These are phyloP conservation scores for Microchirus variegatus DNA, from an alignment of 2,797 vertebrate genomes.

Conservation along the genomic window DNA sequence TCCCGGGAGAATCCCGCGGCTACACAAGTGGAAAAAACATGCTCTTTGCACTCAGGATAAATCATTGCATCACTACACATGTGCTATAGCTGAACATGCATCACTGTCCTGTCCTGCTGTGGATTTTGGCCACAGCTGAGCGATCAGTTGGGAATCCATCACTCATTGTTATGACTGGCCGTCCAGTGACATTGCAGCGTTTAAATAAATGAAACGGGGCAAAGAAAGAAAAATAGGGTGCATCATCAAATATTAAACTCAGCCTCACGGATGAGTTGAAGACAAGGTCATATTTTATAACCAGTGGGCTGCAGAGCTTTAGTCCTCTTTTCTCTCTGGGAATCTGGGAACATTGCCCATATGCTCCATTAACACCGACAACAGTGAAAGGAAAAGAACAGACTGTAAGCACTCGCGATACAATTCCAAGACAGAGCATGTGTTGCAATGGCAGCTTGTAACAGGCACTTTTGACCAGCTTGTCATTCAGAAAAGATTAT, in stretches of 20 bases:
- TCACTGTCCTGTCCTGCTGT: not conserved
- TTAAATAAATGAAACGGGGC: conserved; percentile 60
- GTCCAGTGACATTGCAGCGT: conserved; percentile 28
- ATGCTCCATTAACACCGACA: conserved; percentile 39
- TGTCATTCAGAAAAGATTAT: conserved; percentile 18
- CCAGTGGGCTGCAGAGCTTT: conserved; percentile 28
- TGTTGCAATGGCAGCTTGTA: conserved; percentile 20
- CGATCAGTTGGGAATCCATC: conserved; percentile 50
- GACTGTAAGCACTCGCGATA: conserved; percentile 24
- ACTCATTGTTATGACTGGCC: conserved; percentile 48
- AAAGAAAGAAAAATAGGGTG: conserved; percentile 50
- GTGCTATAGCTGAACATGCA: not conserved
- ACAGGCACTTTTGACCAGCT: conserved; percentile 26
- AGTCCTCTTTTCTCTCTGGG: conserved; percentile 37
- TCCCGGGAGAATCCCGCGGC: conserved; percentile 24
- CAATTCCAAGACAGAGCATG: conserved; percentile 25
- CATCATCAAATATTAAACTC: conserved; percentile 66
- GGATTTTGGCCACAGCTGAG: conserved; percentile 25
- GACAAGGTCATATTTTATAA: conserved; percentile 65
- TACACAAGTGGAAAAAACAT: conserved; percentile 20
- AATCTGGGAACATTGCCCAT: conserved; percentile 56
- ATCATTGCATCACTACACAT: conserved; percentile 35
- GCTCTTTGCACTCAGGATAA: conserved; percentile 46
- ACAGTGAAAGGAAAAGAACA: conserved; percentile 4
- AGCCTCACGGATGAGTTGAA: conserved; percentile 43